A percentile compares a stretch with the other conserved stretches of the same genome.
Evolutionary conservation across 2,888 invertebrate genomes (phyloP).

Genomic region (Clivina fossor): DNA sequence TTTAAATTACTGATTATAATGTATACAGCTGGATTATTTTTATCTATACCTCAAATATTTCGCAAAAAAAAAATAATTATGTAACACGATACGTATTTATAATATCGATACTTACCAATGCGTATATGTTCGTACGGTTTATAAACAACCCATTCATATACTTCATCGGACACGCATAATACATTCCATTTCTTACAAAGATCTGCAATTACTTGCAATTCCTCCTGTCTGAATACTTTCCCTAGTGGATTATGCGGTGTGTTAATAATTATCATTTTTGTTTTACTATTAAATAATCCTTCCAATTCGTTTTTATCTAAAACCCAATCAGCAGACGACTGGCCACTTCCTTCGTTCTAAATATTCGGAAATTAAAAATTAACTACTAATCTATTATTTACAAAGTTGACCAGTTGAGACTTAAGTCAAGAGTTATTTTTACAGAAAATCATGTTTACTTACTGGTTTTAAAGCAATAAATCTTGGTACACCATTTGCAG

Average conservation of each 20-base stretch:
- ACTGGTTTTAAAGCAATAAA: conserved; percentile 87
- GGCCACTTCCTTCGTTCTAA: conserved; percentile 51
- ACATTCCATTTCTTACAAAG: conserved; percentile 92
- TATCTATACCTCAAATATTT: neutral
- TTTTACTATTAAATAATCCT: conserved; percentile 78
- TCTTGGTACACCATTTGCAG: conserved; percentile 82
- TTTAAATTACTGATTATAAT: too few species aligned
- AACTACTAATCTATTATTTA: conserved; percentile 16
- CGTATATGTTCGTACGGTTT: conserved; percentile 81
- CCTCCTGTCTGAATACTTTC: conserved; percentile 76
- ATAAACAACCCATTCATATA: conserved; percentile 96
- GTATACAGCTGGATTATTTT: too few species aligned
- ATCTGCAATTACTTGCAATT: conserved; percentile 76
- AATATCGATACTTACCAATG: conserved; percentile 66
- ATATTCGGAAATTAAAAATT: conserved; percentile 21
- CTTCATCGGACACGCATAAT: conserved; percentile 93
- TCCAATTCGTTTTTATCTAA: conserved; percentile 81
- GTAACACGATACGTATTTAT: neutral
- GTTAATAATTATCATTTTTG: conserved; percentile 94
- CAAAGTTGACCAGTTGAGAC: too few species aligned
- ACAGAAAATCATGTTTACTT: conserved; percentile 46
- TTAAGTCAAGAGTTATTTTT: too few species aligned
- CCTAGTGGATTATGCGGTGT: conserved; percentile 98
- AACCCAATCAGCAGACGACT: conserved; percentile 84
- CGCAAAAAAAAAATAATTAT: neutral